Base-by-base conservation (phyloP, 2,113 vertebrate species). In the Saguinus imperator region DNA sequence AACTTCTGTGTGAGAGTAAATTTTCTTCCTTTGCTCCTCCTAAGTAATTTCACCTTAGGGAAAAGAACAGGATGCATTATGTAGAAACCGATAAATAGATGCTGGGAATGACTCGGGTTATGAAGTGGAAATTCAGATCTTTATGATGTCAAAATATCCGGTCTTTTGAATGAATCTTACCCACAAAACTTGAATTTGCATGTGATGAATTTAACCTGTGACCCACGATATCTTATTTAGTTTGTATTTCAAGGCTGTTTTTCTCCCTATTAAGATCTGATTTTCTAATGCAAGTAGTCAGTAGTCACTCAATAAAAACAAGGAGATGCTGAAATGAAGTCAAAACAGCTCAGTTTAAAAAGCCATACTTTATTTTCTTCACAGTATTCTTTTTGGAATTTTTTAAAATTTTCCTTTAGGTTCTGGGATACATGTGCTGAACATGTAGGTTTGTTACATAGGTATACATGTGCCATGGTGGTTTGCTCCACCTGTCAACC, bases 221-320 rank as follows among this genome's bases (percentile, higher is more conserved):
- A 50, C 58, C n/a, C 55, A 87, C 61, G 16, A 90, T 57, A 80
- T 75, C 25, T 91, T 58, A 35, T 6, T 27, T 87, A 70, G 43
- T 88, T 79, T 81, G 45, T 82, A 55, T 91, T 96, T 93, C 29
- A 91, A 17, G 48, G n/a, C 25, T 90, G 1, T 50, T 94, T 91
- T 89, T 68, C 64, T 91, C 14, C 17, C 45, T 48, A 45, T 79
- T 92, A 87, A 58, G 11, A 14, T 82, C 25, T 91, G n/a, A 32
- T 82, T 21, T 72, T 94, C 18, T 87, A 68, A 76, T 87, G 70
- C 14, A 85, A 66, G 92, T 75, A 86, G 55, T 57, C 23, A 70
- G n/a, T 52, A 40, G 20, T 97, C 52, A 64, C 58, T 37, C 77
- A 35, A 52, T 76, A 72, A 87, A 87, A 87, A 68, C 32, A 75